Conservation (phyloP, 2,888 invertebrate genomes). For the Bhutanitis thaidina region DNA sequence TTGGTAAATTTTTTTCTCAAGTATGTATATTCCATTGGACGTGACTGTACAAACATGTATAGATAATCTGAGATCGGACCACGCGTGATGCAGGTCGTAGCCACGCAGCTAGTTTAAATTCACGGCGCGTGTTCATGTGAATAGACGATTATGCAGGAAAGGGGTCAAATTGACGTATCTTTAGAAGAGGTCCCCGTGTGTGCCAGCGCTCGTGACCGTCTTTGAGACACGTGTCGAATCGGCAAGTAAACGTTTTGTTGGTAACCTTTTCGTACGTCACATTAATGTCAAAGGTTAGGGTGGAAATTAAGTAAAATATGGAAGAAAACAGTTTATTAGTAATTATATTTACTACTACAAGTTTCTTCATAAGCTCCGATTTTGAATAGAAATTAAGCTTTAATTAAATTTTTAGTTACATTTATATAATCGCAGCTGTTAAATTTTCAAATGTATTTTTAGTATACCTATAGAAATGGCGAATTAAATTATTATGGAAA, state of each 20-base stretch:
- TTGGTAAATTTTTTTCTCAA: too few relatives aligned
- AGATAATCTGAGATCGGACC: slow-evolving; percentile 29
- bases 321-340: too few relatives aligned
- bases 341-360: too few relatives aligned
- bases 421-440: too few relatives aligned
- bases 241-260: slow-evolving; percentile 11
- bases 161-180: slow-evolving; percentile 39
- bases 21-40: too few relatives aligned
- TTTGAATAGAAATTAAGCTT: too few relatives aligned
- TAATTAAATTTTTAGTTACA: too few relatives aligned
- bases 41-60: slow-evolving; percentile 25
- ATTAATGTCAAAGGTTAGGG: slow-evolving; percentile 32
- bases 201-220: slow-evolving; percentile 29
- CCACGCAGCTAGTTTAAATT: slow-evolving; percentile 32
- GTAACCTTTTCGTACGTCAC: slow-evolving; percentile 26
- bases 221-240: slow-evolving; percentile 20
- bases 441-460: too few relatives aligned
- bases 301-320: not conserved
- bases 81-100: slow-evolving; percentile 25
- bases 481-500: slow-evolving; percentile 3
- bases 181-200: slow-evolving; percentile 26
- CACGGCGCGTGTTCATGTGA: slow-evolving; percentile 34
- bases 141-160: slow-evolving; percentile 41
- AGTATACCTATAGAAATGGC: too few relatives aligned
- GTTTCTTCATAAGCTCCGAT: too few relatives aligned